Percentiles rank a stretch among this genome's conserved stretches.
These are phyloP conservation scores for Melinopterus prodromus DNA, from an alignment of 2,888 invertebrate species.

Conservation along the genomic window DNA sequence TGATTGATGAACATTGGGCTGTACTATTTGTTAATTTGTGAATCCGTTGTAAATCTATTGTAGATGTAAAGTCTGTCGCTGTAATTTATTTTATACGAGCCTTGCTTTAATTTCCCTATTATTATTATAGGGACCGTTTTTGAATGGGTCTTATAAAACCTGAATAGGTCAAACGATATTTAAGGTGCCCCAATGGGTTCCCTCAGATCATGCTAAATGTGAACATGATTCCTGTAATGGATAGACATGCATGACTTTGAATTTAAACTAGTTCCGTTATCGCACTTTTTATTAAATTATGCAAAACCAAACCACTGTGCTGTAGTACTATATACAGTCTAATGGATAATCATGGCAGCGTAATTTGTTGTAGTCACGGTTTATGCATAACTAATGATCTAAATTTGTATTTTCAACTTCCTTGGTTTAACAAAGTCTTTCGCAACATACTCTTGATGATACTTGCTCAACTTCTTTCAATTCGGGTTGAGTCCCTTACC, in stretches of 20 bases:
- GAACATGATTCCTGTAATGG: no score
- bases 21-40: no score
- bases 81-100: no score
- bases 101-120: no score
- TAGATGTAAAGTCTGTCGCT: no score
- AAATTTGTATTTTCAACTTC: not conserved
- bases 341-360: not conserved
- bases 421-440: not conserved
- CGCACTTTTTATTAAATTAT: not conserved
- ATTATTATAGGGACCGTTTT: no score
- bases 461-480: not conserved
- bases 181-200: no score
- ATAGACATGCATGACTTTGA: not conserved
- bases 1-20: no score
- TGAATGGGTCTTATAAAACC: no score
- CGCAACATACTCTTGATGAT: not conserved
- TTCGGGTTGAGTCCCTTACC: not conserved
- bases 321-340: not conserved
- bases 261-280: not conserved
- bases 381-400: not conserved
- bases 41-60: no score
- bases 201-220: no score
- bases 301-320: not conserved
- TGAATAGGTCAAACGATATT: no score
- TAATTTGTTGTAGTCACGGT: not conserved